phyloP scores from a whole-genome alignment of 2,113 vertebrate species.

The Dasyprocta punctata region DNA sequence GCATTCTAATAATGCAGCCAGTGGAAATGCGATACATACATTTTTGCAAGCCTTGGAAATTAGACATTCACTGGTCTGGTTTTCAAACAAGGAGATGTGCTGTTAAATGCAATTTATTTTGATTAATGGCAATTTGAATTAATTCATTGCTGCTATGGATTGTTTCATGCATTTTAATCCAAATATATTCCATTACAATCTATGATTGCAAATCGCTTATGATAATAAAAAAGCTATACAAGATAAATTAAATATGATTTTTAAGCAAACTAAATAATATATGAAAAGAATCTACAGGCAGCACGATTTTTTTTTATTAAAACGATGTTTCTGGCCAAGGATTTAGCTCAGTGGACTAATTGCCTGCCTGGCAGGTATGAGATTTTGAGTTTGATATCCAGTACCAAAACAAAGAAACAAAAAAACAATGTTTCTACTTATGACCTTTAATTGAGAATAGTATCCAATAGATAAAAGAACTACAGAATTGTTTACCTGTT shows the following conservation, averaged over 20 bases:
- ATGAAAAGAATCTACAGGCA: background rate
- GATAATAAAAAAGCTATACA: background rate
- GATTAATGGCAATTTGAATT: background rate
- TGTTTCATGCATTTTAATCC: background rate
- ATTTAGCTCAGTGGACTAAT: too few species aligned
- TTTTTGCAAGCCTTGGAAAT: background rate
- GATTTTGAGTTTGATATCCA: too few species aligned
- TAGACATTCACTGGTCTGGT: background rate
- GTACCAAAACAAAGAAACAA: too few species aligned
- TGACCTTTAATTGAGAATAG: background rate
- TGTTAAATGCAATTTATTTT: conserved; percentile 1
- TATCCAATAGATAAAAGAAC: background rate
- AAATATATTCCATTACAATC: background rate
- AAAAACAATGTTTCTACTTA: background rate
- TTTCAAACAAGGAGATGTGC: background rate
- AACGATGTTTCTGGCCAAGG: too few species aligned
- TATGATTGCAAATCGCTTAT: background rate
- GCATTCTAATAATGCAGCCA: background rate
- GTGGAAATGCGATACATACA: background rate
- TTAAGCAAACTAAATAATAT: background rate
- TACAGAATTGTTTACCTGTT: background rate
- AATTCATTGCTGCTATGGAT: background rate
- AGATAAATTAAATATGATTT: background rate
- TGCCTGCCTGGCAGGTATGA: too few species aligned
- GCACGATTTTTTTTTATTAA: background rate